These are phyloP conservation scores for Leptothorax acervorum DNA, from an alignment of 2,888 invertebrate genomes.

Conservation along the genomic window DNA sequence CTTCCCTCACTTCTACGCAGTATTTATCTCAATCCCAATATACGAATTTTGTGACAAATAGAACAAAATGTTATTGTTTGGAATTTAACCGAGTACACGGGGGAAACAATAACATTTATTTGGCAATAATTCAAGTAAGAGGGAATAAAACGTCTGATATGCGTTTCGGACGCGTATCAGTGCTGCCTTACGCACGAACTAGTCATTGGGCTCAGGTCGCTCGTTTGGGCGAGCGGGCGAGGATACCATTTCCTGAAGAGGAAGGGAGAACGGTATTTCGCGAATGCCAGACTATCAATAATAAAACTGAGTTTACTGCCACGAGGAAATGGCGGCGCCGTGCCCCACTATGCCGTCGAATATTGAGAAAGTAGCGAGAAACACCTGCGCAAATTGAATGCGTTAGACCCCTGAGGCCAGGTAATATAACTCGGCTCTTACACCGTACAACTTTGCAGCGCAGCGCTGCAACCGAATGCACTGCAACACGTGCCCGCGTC, in stretches of 20 bases:
- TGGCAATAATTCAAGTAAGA: constrained; percentile 15
- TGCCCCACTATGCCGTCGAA: constrained; percentile 63
- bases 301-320: constrained; percentile 76
- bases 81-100: background rate
- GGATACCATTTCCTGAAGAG: constrained; percentile 25
- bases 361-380: constrained; percentile 73
- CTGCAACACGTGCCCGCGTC: background rate
- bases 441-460: constrained; percentile 11
- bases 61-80: background rate
- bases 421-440: constrained; percentile 54
- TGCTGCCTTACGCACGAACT: constrained; percentile 7
- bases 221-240: constrained; percentile 33
- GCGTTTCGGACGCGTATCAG: background rate
- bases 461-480: background rate
- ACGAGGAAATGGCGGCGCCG: constrained; percentile 59
- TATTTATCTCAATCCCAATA: background rate
- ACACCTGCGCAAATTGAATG: constrained; percentile 79
- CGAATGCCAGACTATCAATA: constrained; percentile 71
- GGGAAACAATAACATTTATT: background rate
- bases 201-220: constrained; percentile 35
- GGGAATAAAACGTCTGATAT: background rate
- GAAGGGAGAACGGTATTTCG: constrained; percentile 55
- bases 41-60: background rate
- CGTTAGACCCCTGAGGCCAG: constrained; percentile 61
- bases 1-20: background rate